Evolutionary conservation across 2,113 vertebrate species (phyloP).

Genomic region (Phrynocephalus versicolor): DNA sequence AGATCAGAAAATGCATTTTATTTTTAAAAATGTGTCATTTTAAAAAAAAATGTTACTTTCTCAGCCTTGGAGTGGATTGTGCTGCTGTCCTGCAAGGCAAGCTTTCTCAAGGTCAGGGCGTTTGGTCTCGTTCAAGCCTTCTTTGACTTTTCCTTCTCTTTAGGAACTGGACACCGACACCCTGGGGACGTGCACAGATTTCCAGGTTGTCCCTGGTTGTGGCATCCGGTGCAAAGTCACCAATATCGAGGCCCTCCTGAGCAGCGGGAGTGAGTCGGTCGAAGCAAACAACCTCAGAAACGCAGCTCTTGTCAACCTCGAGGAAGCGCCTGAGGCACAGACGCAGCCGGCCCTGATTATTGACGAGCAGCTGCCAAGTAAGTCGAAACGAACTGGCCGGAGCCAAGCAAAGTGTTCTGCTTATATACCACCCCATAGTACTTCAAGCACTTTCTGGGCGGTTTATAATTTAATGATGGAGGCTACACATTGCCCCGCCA

Average conservation of each 20-base stretch:
- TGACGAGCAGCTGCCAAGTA: slow-evolving; percentile 84
- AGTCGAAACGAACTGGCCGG: slow-evolving; percentile 29
- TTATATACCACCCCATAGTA: no score
- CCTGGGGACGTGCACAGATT: slow-evolving; percentile 91
- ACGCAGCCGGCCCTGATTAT: slow-evolving; percentile 84
- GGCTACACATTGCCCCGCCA: no score
- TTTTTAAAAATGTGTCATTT: no score
- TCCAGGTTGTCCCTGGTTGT: slow-evolving; percentile 94
- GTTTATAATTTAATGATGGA: no score
- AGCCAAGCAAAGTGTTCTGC: background rate
- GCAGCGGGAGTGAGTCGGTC: slow-evolving; percentile 76
- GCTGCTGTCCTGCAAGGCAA: background rate
- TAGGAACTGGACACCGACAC: slow-evolving; percentile 87
- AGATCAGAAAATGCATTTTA: background rate
- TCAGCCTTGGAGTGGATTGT: background rate
- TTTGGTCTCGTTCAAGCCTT: background rate
- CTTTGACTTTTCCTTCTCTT: background rate
- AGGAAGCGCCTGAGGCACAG: slow-evolving; percentile 58
- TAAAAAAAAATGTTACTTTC: background rate
- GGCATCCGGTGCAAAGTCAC: slow-evolving; percentile 93
- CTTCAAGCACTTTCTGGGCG: no score
- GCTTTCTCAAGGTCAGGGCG: background rate
- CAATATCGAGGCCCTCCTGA: slow-evolving; percentile 85
- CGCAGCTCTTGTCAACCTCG: slow-evolving; percentile 85
- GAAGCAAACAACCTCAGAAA: slow-evolving; percentile 86